Evolutionary conservation across 1,140 invertebrate genomes (phyloP).

Genomic region (Teleogryllus occipitalis): DNA sequence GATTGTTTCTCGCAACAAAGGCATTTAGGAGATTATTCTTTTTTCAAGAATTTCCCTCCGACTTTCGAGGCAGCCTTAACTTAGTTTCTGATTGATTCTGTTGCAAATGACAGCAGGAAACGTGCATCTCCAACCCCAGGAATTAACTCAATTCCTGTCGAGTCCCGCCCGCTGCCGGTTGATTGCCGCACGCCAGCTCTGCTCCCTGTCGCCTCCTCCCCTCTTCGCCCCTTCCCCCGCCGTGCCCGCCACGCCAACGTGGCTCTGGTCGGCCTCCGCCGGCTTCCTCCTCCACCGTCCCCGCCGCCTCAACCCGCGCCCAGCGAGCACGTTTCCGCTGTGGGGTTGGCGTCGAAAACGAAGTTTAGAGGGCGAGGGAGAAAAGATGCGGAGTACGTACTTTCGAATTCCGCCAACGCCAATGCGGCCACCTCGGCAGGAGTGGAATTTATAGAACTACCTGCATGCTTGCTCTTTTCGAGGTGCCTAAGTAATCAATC

Average conservation of each 20-base stretch:
- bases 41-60: not conserved
- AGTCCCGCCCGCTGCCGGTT: not conserved
- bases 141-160: slow-evolving; percentile 1
- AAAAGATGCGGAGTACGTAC: no score
- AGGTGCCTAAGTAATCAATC: no score
- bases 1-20: slow-evolving; percentile 1
- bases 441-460: no score
- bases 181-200: not conserved
- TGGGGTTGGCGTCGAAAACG: no score
- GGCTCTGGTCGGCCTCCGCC: not conserved
- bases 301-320: no score
- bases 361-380: no score
- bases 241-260: not conserved
- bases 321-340: no score
- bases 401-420: no score
- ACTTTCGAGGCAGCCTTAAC: not conserved
- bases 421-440: no score
- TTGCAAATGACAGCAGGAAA: not conserved
- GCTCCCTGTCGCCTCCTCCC: not conserved
- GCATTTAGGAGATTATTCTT: not conserved
- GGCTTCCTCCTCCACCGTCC: not conserved
- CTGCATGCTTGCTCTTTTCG: no score
- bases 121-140: not conserved
- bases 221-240: not conserved
- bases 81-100: slow-evolving; percentile 5